phyloP scores from a whole-genome alignment of 2,113 vertebrate species.

The Calyptomena viridis region DNA sequence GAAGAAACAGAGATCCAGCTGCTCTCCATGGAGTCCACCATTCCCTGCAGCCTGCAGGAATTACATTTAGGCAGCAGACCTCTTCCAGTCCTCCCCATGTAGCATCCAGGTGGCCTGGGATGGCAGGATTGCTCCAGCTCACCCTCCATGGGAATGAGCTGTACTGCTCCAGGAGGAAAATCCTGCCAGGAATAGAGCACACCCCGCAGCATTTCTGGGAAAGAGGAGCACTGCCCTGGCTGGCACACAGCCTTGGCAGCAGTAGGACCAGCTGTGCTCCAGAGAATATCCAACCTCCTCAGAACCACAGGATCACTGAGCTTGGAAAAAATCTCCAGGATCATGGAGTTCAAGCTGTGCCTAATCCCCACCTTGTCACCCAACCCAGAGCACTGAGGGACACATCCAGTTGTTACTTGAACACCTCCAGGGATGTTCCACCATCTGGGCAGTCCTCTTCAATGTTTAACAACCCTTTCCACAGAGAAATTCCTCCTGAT shows the following conservation, averaged over 20 bases:
- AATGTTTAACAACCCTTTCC: not conserved
- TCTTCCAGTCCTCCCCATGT: fast-evolving
- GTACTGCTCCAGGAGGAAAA: not conserved
- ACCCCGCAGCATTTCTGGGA: not conserved
- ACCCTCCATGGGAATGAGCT: fast-evolving
- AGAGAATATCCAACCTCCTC: not conserved
- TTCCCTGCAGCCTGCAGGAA: not conserved
- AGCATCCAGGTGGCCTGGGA: not conserved
- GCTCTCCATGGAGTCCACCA: fast-evolving
- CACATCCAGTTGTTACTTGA: fast-evolving
- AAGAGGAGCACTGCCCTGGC: not conserved
- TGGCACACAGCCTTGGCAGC: not conserved
- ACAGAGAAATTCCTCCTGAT: not conserved
- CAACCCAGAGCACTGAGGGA: not conserved
- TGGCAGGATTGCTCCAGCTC: not conserved
- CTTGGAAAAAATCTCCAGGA: not conserved
- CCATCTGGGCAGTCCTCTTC: not conserved
- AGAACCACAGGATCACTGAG: not conserved
- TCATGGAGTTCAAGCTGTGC: not conserved
- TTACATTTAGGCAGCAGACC: not conserved
- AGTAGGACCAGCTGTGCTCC: fast-evolving
- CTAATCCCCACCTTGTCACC: fast-evolving
- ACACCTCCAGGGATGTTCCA: not conserved
- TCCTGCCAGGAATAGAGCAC: not conserved
- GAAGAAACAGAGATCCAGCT: not conserved